These are phyloP conservation scores for Brachystomella parvula DNA, from an alignment of 1,140 invertebrate genomes.

Conservation along the genomic window DNA sequence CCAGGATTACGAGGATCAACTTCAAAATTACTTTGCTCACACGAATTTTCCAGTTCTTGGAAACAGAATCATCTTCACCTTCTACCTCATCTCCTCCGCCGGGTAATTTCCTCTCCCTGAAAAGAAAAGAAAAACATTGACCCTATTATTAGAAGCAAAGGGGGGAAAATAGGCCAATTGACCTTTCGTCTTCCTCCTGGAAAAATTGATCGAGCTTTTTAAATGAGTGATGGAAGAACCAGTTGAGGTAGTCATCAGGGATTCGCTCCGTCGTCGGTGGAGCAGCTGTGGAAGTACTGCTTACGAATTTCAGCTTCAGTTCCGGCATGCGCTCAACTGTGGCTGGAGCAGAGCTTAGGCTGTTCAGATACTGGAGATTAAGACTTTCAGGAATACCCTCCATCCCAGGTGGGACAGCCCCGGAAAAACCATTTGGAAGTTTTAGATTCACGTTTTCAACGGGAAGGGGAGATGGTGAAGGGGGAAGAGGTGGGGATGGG, in stretches of 20 bases:
- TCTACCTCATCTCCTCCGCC: not conserved
- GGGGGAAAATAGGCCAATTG: not conserved
- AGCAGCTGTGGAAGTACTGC: not conserved
- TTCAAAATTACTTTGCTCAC: constrained; percentile 8
- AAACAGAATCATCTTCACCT: not conserved
- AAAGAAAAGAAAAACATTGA: no score
- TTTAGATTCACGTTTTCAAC: no score
- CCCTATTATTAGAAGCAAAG: not conserved
- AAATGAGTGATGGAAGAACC: constrained; percentile 7
- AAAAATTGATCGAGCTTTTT: constrained; percentile 6
- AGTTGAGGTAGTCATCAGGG: constrained; percentile 5
- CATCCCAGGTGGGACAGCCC: no score
- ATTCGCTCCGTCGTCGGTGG: not conserved
- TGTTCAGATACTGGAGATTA: no score
- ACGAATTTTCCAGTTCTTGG: constrained; percentile 2
- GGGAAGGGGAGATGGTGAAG: no score
- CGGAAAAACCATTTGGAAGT: no score
- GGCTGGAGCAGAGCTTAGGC: no score
- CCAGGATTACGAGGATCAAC: not conserved
- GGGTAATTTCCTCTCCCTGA: no score
- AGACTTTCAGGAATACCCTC: no score
- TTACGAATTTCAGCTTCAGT: no score
- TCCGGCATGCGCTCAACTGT: no score
- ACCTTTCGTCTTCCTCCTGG: constrained; percentile 2
- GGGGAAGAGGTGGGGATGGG: no score